Evolutionary conservation across 2,797 vertebrate species (phyloP).

Genomic region (Thamnophis elegans): DNA sequence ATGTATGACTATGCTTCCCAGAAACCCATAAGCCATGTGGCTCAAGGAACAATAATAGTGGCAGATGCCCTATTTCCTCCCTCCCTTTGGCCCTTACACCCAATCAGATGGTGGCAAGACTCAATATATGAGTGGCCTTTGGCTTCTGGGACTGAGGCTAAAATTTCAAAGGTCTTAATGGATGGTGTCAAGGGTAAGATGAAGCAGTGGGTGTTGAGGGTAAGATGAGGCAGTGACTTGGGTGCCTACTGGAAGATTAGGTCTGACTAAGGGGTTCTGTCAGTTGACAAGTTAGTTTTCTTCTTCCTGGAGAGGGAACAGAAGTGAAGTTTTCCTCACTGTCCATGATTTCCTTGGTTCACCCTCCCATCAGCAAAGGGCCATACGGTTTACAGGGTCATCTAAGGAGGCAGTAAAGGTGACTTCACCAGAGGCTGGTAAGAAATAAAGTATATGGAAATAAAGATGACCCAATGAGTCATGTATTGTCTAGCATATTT

Average conservation of each 20-base stretch:
- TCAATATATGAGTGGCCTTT: not conserved
- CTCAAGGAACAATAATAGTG: not conserved
- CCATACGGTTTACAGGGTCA: too few relatives aligned
- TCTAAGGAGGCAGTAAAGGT: too few relatives aligned
- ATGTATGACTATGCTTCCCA: not conserved
- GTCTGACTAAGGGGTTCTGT: not conserved
- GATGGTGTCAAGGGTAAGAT: not conserved
- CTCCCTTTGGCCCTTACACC: not conserved
- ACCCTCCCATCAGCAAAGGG: too few relatives aligned
- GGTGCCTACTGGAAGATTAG: not conserved
- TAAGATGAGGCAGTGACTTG: not conserved
- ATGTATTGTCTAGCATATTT: not conserved
- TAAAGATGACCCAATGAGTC: too few relatives aligned
- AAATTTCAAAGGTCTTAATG: not conserved
- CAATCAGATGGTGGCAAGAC: not conserved
- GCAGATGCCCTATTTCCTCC: not conserved
- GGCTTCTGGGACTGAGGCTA: not conserved
- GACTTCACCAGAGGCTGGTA: too few relatives aligned
- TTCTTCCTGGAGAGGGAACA: too few relatives aligned
- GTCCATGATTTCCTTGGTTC: too few relatives aligned
- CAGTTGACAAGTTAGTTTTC: too few relatives aligned
- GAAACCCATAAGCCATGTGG: not conserved
- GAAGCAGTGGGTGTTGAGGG: not conserved
- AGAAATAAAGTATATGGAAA: too few relatives aligned
- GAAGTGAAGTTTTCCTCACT: too few relatives aligned